Base-by-base conservation (phyloP, 2,113 vertebrate genomes). In the Tor tambroides region DNA sequence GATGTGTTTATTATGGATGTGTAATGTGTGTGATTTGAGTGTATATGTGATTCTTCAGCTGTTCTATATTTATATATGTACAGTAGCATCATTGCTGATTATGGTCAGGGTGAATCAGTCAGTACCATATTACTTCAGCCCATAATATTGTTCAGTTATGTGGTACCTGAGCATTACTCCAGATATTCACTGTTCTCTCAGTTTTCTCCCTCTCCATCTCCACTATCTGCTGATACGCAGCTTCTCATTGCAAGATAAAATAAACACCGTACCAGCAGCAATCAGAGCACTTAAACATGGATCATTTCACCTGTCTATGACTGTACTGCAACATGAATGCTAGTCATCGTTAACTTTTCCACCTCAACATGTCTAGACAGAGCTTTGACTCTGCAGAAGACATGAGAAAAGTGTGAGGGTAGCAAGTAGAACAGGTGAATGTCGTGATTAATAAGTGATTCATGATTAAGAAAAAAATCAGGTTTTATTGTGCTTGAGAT, bases 391-490 rank as follows among this genome's bases (percentile, higher is more conserved):
- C 38, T 56, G 15, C 19, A 26, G 21, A 28, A 26, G 41, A 23
- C 19, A 32, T 5, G 41, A 80, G 4, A 71, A 56, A 83, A 14
- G 49, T 28, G 28, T 46, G 38, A 49, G 11, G 72, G 72, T 46
- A 43, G 23, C 74, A 26, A 26, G 38, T 15, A 77, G 43, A 49
- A 51, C 41, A 51, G 81, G 81, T 80, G 75, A 79, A 71, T 74
- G 12, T 35, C 41, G 54, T 63, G 6, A 79, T 61, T 67, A 23
- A 69, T 26, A 28, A 65, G 11, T 65, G 41, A 28, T 8, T 54
- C 11, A 43, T 49, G 46, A 19, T 71, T 74, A 4, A 11, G 69
- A 23, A 38, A 76, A 76, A 30, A 56, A 7, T 30, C 35, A 21
- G 26, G 2, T 74, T 77, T 49, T 54, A 35, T 49, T 51, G 75